Evolutionary conservation across 2,113 vertebrate genomes (phyloP), one percentile per base, ranked within the genome.

Genomic region (Cacatua alba): DNA sequence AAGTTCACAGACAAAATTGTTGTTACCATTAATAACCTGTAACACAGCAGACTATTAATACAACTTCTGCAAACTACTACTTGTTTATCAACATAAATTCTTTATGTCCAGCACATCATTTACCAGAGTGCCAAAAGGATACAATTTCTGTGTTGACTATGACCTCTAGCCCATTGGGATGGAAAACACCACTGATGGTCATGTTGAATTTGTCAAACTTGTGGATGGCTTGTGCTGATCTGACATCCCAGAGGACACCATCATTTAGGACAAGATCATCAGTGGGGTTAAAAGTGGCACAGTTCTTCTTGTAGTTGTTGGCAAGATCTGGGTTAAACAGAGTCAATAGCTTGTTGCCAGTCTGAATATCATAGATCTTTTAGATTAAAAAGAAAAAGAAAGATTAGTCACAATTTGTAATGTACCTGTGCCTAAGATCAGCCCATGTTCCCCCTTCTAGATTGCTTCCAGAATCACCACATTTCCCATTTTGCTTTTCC

Each of bases 151-250:
- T 99, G 97, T 99, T 99, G 68, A 99, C 97, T 97, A 99, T 99
- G 97, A 99, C 99, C 95, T 99, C 99, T 62, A 99, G 97, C 75
- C 99, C 98, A 51, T 99, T 99, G 57, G 99, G 99, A 96, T 99
- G 99, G 95, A 99, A 99, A 84, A 99, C 99, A 1, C 99, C 99
- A 85, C 99, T 99, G 98, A 99, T 99, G 97, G 99, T 99, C 99
- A 99, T 99, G 98, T 99, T 99, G 98, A 99, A 99, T 96, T 99
- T 99, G 98, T 99, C 99, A 95, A 99, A 99, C 97, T 99, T 99
- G 97, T 99, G 99, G 92, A 99, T 99, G 96, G 99, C 99, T 97
- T 99, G 99, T 86, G 99, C 98, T 6, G 99, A 99, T 95, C 99
- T 99, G 63, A 99, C 99, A 82, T 99, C 99, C 99, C 99, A 99